Base-by-base conservation (phyloP, 2,113 vertebrate species). In the Nannospalax galili region DNA sequence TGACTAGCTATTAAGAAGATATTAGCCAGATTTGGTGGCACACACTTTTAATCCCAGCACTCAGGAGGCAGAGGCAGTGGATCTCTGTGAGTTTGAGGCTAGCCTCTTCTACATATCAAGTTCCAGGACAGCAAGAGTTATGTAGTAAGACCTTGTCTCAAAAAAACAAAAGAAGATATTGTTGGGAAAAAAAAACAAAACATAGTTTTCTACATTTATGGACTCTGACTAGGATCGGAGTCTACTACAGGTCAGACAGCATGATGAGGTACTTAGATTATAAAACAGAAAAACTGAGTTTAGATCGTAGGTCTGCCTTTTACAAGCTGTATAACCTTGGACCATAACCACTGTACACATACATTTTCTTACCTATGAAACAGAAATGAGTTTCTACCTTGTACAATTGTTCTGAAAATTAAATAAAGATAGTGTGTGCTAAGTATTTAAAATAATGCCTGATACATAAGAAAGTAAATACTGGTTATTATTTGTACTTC, bases 191-290 rank as follows among this genome's bases (percentile, higher is more conserved):
- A 77, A 88, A 93, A 89, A 85, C 75, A 30, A 45, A 19, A 26
- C 45, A 82, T 9, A 73, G 90, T 0, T 67, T 60, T 88, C 19
- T 90, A 84, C 90, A 84, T 91, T 35, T 62, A 9, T 69, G 4
- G 65, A 58, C 75, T 64, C 87, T 93, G 79, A 88, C 37, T 90
- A 81, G 74, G 79, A 81, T 92, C 45, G 90, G 62, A 94, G 80
- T 88, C 82, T 81, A 52, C 48, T 65, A 42, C 14, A 90, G 58
- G 19, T 52, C 72, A 37, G 42, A n/a, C 52, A 90, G 1, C 78
- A 30, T 62, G 6, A 20, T 58, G 40, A 90, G n/a, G n/a, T 82
- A 2, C 45, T 79, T 77, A 22, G 42, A 67, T 86, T 92, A 3
- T 65, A 14, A 62, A 64, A n/a, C 40, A 79, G 60, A 81, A 90